These are phyloP conservation scores for Pasiphila rectangulata DNA, from an alignment of 2,888 invertebrate species.

Conservation along the genomic window DNA sequence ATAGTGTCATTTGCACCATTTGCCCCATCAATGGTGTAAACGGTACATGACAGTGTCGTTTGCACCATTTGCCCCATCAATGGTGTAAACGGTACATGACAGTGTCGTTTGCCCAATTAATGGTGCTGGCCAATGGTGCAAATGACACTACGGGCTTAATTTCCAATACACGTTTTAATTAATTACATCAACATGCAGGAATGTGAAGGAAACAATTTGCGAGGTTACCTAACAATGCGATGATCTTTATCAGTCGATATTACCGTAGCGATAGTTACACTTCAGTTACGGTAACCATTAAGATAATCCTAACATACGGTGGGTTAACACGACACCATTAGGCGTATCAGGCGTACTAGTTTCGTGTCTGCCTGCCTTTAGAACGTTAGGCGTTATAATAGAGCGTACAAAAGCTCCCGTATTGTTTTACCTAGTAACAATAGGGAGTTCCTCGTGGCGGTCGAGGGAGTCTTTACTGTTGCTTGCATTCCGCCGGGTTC, in stretches of 20 bases:
- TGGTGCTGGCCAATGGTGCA: too few species aligned
- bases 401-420: slow-evolving; percentile 30
- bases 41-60: too few species aligned
- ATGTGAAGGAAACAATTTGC: slow-evolving; percentile 30
- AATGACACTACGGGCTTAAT: too few species aligned
- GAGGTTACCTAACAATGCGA: slow-evolving; percentile 26
- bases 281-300: slow-evolving; percentile 26
- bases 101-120: too few species aligned
- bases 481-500: slow-evolving; percentile 85
- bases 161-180: slow-evolving; percentile 26
- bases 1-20: too few species aligned
- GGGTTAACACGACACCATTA: slow-evolving; percentile 14
- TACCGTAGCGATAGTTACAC: slow-evolving; percentile 26
- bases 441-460: slow-evolving; percentile 9
- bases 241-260: slow-evolving; percentile 29
- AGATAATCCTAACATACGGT: slow-evolving; percentile 22
- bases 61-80: too few species aligned
- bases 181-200: slow-evolving; percentile 27
- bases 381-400: slow-evolving; percentile 20
- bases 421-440: slow-evolving; percentile 23
- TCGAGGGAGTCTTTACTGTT: slow-evolving; percentile 77
- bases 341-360: background rate
- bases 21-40: too few species aligned
- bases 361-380: slow-evolving; percentile 12
- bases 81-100: too few species aligned